phyloP scores from a whole-genome alignment of 2,797 vertebrate species.

The Myotis pilosus region DNA sequence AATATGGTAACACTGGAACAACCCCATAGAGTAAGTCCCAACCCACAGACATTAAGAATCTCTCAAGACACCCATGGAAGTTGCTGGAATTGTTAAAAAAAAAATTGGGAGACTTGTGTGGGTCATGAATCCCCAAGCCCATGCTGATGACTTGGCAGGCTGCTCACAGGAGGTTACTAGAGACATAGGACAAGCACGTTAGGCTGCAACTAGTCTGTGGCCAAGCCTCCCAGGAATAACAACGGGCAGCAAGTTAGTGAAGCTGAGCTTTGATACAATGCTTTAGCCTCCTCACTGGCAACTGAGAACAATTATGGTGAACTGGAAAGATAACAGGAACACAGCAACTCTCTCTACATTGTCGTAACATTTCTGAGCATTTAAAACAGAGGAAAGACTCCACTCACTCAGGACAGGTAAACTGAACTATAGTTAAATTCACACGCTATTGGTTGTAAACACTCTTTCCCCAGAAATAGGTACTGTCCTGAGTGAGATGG shows the following conservation, averaged over 20 bases:
- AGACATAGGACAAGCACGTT: constrained; percentile 10
- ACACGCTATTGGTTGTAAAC: background rate
- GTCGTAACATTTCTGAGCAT: background rate
- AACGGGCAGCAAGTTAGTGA: background rate
- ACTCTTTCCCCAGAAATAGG: background rate
- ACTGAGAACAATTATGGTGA: background rate
- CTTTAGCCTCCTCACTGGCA: background rate
- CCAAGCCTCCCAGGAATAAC: background rate
- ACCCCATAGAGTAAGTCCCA: background rate
- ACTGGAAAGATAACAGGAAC: constrained; percentile 20
- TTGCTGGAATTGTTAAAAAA: constrained; percentile 37
- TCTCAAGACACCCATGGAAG: constrained; percentile 28
- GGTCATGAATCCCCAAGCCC: constrained; percentile 14
- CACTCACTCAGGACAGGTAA: background rate
- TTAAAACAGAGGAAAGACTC: constrained; percentile 32
- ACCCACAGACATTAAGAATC: constrained; percentile 50
- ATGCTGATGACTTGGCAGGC: constrained; percentile 40
- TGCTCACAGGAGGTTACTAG: constrained; percentile 56
- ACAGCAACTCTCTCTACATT: background rate
- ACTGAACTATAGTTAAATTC: constrained; percentile 2
- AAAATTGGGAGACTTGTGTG: background rate
- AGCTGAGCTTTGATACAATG: background rate
- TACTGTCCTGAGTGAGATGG: background rate
- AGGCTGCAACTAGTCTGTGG: background rate
- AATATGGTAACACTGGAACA: background rate